Evolutionary conservation across 2,113 vertebrate genomes (phyloP).

Genomic region (Cathartes aura): DNA sequence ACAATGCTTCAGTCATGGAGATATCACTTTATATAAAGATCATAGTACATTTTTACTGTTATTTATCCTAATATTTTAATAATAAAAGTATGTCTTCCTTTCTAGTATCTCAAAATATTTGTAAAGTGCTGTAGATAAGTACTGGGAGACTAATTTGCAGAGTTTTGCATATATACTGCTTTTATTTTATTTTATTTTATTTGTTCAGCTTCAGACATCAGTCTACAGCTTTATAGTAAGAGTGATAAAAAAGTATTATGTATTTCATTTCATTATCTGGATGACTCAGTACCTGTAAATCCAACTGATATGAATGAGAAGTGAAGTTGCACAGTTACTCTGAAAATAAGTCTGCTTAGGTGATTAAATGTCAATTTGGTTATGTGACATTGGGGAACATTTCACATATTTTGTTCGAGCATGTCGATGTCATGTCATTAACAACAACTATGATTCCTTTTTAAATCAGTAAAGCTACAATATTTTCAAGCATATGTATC

Average conservation of each 20-base stretch:
- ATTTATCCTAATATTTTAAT: background rate
- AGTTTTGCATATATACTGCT: background rate
- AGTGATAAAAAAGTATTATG: background rate
- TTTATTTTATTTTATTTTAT: background rate
- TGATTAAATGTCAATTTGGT: background rate
- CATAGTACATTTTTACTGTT: background rate
- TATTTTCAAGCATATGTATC: conserved; percentile 2
- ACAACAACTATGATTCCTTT: background rate
- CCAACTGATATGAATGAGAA: background rate
- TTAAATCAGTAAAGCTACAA: background rate
- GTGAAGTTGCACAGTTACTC: background rate
- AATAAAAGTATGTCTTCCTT: background rate
- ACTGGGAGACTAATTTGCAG: background rate
- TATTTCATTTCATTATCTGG: background rate
- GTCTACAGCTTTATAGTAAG: background rate
- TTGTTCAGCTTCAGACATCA: background rate
- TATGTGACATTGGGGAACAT: background rate
- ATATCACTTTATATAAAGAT: background rate
- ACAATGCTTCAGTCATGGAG: background rate
- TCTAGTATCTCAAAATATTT: background rate
- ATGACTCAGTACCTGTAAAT: background rate
- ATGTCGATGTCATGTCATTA: background rate
- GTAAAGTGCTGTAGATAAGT: background rate
- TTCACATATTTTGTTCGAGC: background rate
- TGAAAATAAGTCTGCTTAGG: background rate